Evolutionary conservation across 2,113 vertebrate genomes (phyloP).

Genomic region (Corythornis cristatus): DNA sequence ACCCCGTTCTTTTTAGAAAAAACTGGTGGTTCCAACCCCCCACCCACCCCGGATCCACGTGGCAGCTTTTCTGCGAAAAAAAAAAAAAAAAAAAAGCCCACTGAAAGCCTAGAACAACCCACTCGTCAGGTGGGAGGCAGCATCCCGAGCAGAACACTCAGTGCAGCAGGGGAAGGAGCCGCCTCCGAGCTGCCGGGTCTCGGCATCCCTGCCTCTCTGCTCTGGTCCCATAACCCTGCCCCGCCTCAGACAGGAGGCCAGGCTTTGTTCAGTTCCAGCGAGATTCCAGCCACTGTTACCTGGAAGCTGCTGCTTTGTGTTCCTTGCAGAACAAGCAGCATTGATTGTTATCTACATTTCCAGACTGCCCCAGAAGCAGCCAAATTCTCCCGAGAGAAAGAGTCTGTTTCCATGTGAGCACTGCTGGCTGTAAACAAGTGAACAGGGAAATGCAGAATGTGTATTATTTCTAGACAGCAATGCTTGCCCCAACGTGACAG

Average conservation of each 20-base stretch:
- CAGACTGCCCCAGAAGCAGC: neutral
- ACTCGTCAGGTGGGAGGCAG: neutral
- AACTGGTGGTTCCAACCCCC: too few relatives aligned
- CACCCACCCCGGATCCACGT: too few relatives aligned
- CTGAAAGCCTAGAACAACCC: neutral
- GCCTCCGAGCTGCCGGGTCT: neutral
- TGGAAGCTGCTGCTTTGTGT: neutral
- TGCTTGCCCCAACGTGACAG: neutral
- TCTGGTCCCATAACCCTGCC: neutral
- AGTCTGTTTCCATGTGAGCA: neutral
- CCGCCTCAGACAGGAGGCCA: accelerated
- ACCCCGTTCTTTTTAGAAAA: too few relatives aligned
- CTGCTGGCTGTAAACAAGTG: neutral
- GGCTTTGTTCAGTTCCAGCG: neutral
- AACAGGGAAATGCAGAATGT: neutral
- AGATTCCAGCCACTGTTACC: neutral
- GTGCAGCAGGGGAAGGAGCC: neutral
- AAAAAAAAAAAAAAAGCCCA: neutral
- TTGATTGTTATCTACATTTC: neutral
- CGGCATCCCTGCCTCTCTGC: neutral
- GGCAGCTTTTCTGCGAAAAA: too few relatives aligned
- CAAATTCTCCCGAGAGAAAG: neutral
- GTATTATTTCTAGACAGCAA: neutral
- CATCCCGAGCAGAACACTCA: accelerated
- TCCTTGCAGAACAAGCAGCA: neutral